Evolutionary conservation across 1,140 invertebrate genomes (phyloP), one percentile per base, ranked within the genome.

Genomic region (Drosophila elegans): DNA sequence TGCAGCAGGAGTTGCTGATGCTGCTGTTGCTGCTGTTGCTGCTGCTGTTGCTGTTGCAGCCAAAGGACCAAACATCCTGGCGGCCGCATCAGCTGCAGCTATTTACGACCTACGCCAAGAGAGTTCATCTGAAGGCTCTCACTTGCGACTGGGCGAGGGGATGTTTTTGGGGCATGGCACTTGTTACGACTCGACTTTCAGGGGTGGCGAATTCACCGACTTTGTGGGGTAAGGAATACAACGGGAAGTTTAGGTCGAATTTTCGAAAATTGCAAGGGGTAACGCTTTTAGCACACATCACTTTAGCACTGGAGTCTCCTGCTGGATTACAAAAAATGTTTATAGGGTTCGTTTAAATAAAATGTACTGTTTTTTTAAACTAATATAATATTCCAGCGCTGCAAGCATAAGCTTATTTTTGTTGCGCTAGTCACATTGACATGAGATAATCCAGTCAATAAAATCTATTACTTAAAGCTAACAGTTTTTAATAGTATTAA

Each of bases 101-200:
- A 83, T 86, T 88, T 86, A 77, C 74, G 83, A 86, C 83, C 83
- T 88, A 86, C 84, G 69, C 83, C 83, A 86, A 88, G 83, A 86
- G 83, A 88, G 78, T 82, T 82, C 59, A 73, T 57, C 59, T 59
- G 52, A 49, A 52, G 36, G 12, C 41, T 71, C 66, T 71, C 68
- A 46, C 49, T 60, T 80, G 69, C 25, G 54, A 41, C 53, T 32
- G 45, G 21, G 44, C 38, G 63, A 60, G 75, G 36, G 68, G 41
- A 60, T 63, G 45, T 60, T 46, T 56, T 66, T 49, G 73, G 71
- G 73, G 73, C 53, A 75, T 32, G 67, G 67, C 54, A 60, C 67
- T 73, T 73, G 67, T 41, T 72, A 60, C 32, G 38, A 52, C 29
- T 32, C 12, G 12, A 36, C 16, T 5, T 12, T 39, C 12, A 45